Conservation (phyloP, 2,113 vertebrate genomes). For the Leiothrix lutea region DNA sequence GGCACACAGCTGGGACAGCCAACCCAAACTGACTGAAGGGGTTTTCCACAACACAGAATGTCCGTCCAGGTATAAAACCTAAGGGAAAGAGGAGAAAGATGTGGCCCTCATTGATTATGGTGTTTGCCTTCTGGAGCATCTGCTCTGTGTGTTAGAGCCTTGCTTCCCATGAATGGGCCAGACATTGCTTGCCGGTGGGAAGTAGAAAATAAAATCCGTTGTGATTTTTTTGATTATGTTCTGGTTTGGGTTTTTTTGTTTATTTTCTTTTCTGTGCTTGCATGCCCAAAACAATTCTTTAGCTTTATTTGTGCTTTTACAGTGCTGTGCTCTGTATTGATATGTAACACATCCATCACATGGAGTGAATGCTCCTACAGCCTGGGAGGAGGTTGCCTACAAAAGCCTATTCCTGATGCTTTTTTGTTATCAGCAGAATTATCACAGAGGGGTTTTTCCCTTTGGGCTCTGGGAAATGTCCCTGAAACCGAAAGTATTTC, state of each 20-base stretch:
- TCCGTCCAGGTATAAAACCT: not conserved
- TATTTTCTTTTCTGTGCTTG: not conserved
- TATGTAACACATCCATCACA: not conserved
- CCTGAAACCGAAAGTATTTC: not conserved
- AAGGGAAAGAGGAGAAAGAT: not conserved
- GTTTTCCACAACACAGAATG: too few species aligned
- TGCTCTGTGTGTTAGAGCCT: not conserved
- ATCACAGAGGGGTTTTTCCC: not conserved
- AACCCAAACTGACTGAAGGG: not conserved
- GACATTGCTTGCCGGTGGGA: not conserved
- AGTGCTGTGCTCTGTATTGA: not conserved
- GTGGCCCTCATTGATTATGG: not conserved
- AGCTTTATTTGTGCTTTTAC: not conserved
- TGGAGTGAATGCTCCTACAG: rapidly evolving
- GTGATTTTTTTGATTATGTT: not conserved
- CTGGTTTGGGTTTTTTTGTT: not conserved
- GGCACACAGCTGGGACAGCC: not conserved
- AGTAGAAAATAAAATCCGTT: not conserved
- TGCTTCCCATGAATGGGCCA: not conserved
- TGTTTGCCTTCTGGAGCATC: not conserved
- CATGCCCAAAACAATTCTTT: not conserved
- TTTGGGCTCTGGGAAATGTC: not conserved
- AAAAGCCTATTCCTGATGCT: not conserved
- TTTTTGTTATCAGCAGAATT: not conserved
- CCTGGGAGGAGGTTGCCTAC: not conserved